A percentile compares a stretch with the other conserved stretches of the same genome.
Conservation (phyloP, 2,797 vertebrate species). For the Acanthurus tractus region DNA sequence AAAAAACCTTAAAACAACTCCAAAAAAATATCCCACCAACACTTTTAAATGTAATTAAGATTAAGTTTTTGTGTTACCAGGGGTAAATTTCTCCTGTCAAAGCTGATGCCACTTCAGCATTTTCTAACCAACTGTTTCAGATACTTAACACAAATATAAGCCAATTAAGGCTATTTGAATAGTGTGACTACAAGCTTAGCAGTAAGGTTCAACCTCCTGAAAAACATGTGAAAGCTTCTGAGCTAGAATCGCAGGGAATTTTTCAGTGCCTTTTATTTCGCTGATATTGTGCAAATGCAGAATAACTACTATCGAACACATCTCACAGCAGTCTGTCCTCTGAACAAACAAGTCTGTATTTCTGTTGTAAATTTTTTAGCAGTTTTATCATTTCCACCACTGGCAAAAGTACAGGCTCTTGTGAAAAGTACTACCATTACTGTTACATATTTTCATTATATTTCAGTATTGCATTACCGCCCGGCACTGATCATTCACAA, state of each 20-base stretch:
- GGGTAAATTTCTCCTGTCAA: background rate
- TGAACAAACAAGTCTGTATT: background rate
- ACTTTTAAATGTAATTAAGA: background rate
- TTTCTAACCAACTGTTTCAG: no score
- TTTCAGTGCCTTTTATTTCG: no score
- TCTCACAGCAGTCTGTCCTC: background rate
- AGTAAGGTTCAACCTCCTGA: background rate
- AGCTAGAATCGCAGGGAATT: background rate
- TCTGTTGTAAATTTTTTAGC: no score
- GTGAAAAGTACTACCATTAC: background rate
- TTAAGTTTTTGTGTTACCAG: no score
- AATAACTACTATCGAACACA: background rate
- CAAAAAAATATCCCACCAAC: background rate
- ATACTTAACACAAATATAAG: background rate
- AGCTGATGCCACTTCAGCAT: no score
- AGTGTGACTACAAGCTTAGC: constrained; percentile 4
- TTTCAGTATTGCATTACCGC: background rate
- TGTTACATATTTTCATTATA: background rate
- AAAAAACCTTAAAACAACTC: background rate
- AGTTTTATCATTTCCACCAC: background rate
- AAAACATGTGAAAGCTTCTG: background rate
- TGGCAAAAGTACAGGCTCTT: background rate
- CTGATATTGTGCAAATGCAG: background rate
- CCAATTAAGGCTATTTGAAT: background rate
- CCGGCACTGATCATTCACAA: background rate